Base-by-base conservation (phyloP, 2,888 invertebrate species). In the Selenia dentaria region DNA sequence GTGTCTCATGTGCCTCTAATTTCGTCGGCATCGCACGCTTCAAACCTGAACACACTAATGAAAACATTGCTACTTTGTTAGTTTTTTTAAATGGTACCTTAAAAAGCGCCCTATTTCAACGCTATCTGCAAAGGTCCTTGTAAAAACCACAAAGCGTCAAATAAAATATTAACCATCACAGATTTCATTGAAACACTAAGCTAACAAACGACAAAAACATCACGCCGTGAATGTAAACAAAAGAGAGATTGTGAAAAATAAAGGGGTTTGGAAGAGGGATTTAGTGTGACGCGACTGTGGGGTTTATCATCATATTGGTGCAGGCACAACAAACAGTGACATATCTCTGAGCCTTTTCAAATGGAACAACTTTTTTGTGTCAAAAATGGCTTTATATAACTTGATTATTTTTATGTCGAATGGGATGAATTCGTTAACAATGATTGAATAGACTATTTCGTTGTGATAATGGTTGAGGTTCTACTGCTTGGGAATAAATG, bases 291-390 rank as follows among this genome's bases (percentile, higher is more conserved):
- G 75, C 59, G 70, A 58, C 68, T 60, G 64, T 57, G 68, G 67
- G 73, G 75, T 69, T 82, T 82, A 82, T 77, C 77, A 63, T 70
- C 68, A 65, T 70, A 78, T 75, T 72, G 74, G 66, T 55, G 54
- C 62, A 70, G 67, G 69, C 67, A 70, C 53, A 25, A 59, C 54
- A 55, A 33, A 48, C 53, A 36, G 31, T 34, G 11, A 46, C 13
- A 20, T 42, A 25, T 32, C 10, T 31, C 16, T 18, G 29, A 16
- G 18, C 26, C 24, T 9, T 11, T 18, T 6, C 5, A 11, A 14
- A 14, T 16, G 8, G 13, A 28, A 28, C 6, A 12, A 11, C 6
- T 22, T 22, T 8, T 22, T 6, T 22, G 4, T 16, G 16, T 4
- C 16, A 22, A 22, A 2, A 22, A 22, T 8, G 8, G 22, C 22